Base-by-base conservation (phyloP, 2,888 invertebrate genomes). In the Tetheella fluctuosa region DNA sequence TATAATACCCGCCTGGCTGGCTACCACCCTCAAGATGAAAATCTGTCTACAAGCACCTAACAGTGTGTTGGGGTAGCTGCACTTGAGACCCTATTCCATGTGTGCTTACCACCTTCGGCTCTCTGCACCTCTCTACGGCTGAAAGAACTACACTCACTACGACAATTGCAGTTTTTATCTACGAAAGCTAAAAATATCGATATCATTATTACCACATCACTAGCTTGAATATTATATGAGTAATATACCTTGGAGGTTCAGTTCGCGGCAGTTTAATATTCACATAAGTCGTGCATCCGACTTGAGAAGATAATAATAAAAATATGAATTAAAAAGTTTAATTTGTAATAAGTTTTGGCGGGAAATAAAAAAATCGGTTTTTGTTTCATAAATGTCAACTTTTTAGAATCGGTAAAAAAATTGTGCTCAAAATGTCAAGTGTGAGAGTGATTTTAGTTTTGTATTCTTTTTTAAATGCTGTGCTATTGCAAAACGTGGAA, bases 401-500 rank as follows among this genome's bases (percentile, higher is more conserved):
- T 23, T 25, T 28, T 17, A 0, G 7, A n/a, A n/a, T 54, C 8
- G 39, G 54, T 58, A 2, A 30, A 10, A 10, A 30, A 4, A 23
- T 30, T n/a, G 30, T 55, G 54, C 55, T 63, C 54, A 83, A 80
- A 80, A 85, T 88, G 84, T 67, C 74, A 58, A 67, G 66, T 69
- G 68, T 77, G 58, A 62, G 72, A 69, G 77, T 83, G 67, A 67
- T 84, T 39, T 59, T 84, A 37, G 72, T 86, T 64, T 72, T 87
- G 60, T 70, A 83, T 69, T 76, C 74, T 66, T 83, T 72, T 73
- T 59, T 86, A 52, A 77, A 81, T 66, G 65, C 72, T 63, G 88
- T 81, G 58, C 63, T 79, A n/a, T 68, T 80, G 61, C 88, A 88
- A 84, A 85, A 83, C n/a, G n/a, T 42, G 61, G 87, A 88, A 84